Evolutionary conservation across 2,113 vertebrate species (phyloP).

Genomic region (Malaclemys terrapin): DNA sequence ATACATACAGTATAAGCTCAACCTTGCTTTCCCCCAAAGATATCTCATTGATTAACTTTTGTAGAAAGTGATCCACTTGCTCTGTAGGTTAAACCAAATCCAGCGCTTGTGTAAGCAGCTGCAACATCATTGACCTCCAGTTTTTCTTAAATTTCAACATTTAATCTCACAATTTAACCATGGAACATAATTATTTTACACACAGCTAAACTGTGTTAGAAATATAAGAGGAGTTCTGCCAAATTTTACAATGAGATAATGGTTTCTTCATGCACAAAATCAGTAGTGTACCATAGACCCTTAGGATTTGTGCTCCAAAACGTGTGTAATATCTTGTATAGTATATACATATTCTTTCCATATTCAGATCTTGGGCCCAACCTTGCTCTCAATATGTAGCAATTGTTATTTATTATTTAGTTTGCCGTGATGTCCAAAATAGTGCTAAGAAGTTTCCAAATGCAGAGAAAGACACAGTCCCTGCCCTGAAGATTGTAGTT

Average conservation of each 20-base stretch:
- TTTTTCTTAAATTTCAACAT: background rate
- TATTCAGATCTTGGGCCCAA: background rate
- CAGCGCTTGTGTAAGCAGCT: background rate
- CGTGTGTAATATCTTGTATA: background rate
- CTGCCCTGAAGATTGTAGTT: background rate
- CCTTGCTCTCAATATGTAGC: background rate
- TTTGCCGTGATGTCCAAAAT: background rate
- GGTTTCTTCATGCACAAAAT: background rate
- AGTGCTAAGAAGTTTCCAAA: background rate
- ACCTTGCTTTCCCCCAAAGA: background rate
- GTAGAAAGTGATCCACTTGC: background rate
- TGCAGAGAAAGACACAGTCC: background rate
- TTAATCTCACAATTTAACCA: background rate
- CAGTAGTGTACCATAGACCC: background rate
- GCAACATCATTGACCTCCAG: background rate
- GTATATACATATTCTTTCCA: background rate
- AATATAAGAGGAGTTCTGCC: background rate
- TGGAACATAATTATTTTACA: background rate
- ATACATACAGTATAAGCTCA: background rate
- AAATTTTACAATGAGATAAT: background rate
- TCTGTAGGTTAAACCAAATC: background rate
- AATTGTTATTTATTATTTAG: background rate
- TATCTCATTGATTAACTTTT: background rate
- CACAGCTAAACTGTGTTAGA: background rate
- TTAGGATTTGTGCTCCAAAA: background rate